Base-by-base conservation (phyloP, 1,140 invertebrate genomes). In the Condylostylus longicornis region DNA sequence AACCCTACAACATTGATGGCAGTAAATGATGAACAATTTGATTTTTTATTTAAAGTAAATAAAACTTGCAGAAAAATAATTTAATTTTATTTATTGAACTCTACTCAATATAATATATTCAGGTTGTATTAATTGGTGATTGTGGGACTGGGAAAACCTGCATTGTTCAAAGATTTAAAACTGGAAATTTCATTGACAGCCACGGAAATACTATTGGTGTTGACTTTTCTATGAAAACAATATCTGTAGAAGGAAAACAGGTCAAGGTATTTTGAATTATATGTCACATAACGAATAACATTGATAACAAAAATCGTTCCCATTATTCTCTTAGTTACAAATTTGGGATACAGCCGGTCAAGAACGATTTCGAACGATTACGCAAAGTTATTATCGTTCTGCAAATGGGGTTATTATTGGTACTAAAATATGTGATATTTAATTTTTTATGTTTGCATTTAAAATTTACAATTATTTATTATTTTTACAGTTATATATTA, bases 191-290 rank as follows among this genome's bases (percentile, higher is more conserved):
- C 57, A 78, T 90, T 39, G 88, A 94, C 65, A 74, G 79, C 48
- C 88, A 94, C 62, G 86, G 85, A 15, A 91, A 84, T 54, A 94
- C 90, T 18, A 94, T 95, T 50, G 89, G 89, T 33, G 89, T 95
- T 18, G 90, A 95, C 66, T 95, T 94, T 65, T 91, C 86, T 39
- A 94, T 94, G 87, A 94, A 94, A 74, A 93, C 87, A 17, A 71
- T 95, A 7, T 69, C 82, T 37, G 76, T 95, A 32, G 88, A 94
- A 64, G 82, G 81, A 12, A 94, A 94, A 65, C 78, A 79, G 68
- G 78, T 94, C 38, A 94, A 95, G 76, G 87, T 91, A 66, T 59
- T 47, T 53, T 28, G 15, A 35, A 10, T 2, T 14, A 14, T 5
- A 10, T 2, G 17, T 14, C 27, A 18, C 28, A 31, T 31, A 31